Evolutionary conservation across 2,797 vertebrate genomes (phyloP).

Genomic region (Danionella dracula): DNA sequence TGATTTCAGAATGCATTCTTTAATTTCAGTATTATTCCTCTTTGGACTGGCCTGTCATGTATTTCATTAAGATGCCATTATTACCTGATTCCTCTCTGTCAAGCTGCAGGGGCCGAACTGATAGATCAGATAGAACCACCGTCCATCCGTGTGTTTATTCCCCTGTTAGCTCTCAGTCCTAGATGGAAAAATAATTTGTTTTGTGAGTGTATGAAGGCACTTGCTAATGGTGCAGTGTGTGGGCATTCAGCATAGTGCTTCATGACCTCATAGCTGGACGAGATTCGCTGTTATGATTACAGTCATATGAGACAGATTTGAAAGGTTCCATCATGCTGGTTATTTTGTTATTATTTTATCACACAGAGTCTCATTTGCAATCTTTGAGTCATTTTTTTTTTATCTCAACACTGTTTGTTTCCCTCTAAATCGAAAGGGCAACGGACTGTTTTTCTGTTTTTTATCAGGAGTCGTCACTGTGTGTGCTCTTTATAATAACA

Average conservation of each 20-base stretch:
- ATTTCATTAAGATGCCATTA: conserved; percentile 33
- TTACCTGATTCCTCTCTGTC: conserved; percentile 13
- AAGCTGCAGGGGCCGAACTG: conserved; percentile 11
- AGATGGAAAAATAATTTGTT: conserved; percentile 35
- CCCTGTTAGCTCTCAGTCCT: conserved; percentile 20
- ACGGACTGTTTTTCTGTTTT: background rate
- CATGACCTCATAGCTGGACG: conserved; percentile 18
- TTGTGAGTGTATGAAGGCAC: conserved; percentile 8
- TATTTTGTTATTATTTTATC: background rate
- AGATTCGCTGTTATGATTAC: background rate
- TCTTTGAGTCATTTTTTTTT: background rate
- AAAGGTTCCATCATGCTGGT: background rate
- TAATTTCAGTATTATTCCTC: conserved; percentile 20
- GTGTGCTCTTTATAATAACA: background rate
- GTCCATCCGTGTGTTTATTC: conserved; percentile 20
- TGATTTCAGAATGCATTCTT: conserved; percentile 9
- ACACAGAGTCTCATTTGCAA: background rate
- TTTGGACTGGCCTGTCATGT: conserved; percentile 23
- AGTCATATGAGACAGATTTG: background rate
- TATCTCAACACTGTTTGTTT: background rate
- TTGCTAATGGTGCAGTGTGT: conserved; percentile 10
- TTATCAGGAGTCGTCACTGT: no score
- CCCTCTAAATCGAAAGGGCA: background rate
- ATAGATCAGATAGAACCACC: background rate
- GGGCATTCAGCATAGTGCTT: conserved; percentile 16